A percentile compares a stretch with the other conserved stretches of the same genome.
phyloP scores from a whole-genome alignment of 2,888 invertebrate species.

The Latheticus oryzae region DNA sequence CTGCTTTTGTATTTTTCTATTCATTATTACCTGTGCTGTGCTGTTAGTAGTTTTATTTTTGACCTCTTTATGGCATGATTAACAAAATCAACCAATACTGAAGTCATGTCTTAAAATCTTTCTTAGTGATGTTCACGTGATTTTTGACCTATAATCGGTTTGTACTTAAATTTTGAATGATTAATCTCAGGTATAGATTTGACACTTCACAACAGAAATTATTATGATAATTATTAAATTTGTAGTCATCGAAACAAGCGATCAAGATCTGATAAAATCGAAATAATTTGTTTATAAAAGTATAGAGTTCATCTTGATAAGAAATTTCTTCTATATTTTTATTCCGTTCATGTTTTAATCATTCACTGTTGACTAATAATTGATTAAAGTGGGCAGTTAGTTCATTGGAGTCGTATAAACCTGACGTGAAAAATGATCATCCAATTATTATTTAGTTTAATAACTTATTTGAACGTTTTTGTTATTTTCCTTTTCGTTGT shows the following conservation, averaged over 20 bases:
- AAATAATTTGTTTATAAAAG: not conserved
- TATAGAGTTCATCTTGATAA: constrained; percentile 8
- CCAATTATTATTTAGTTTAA: constrained; percentile 12
- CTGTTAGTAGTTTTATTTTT: too few species aligned
- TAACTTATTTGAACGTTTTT: constrained; percentile 27
- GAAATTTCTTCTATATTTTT: constrained; percentile 13
- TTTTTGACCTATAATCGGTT: constrained; percentile 35
- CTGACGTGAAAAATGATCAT: constrained; percentile 29
- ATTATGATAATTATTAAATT: too few species aligned
- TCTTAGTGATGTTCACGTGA: constrained; percentile 28
- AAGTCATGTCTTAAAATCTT: constrained; percentile 4
- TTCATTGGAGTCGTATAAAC: constrained; percentile 8
- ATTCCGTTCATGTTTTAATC: constrained; percentile 26
- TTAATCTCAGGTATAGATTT: too few species aligned
- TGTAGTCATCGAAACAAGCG: too few species aligned
- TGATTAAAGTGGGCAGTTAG: constrained; percentile 25
- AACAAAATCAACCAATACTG: too few species aligned
- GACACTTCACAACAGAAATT: too few species aligned
- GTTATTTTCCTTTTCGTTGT: constrained; percentile 17
- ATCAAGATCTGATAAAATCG: not conserved
- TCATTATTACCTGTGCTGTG: too few species aligned
- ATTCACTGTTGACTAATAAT: constrained; percentile 18
- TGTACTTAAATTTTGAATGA: constrained; percentile 3
- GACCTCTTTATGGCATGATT: too few species aligned
- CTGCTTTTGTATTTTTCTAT: too few species aligned